Percentiles rank a stretch among this genome's conserved stretches.
Evolutionary conservation across 2,113 vertebrate genomes (phyloP).

Genomic region (Ptilorrhoa leucosticta): DNA sequence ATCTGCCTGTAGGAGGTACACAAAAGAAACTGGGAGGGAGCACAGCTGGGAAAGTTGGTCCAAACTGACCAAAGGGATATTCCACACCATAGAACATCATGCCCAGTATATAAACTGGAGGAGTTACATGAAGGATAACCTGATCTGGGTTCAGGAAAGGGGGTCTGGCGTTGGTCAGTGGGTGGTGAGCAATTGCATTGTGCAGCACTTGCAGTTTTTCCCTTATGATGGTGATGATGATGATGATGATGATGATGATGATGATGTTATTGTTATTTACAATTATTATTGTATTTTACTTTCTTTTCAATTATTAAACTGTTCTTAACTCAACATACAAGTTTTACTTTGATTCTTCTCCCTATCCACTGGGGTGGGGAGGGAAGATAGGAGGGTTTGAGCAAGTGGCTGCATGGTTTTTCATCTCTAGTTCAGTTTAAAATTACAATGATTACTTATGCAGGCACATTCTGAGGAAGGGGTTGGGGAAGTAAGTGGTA

Average conservation of each 20-base stretch:
- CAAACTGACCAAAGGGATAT: not conserved
- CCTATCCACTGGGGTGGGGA: not conserved
- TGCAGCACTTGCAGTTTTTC: not conserved
- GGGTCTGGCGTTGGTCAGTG: not conserved
- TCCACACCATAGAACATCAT: not conserved
- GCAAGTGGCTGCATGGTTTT: not conserved
- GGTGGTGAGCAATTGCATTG: not conserved
- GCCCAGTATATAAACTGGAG: too few relatives aligned
- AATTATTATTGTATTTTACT: not conserved
- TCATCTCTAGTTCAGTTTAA: not conserved
- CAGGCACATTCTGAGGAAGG: not conserved
- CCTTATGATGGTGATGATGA: not conserved
- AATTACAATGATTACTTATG: not conserved
- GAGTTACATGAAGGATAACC: not conserved
- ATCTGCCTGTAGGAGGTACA: not conserved
- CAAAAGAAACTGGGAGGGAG: not conserved
- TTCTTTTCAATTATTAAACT: not conserved
- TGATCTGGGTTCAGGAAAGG: not conserved
- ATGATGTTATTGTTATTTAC: too few relatives aligned
- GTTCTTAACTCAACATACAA: not conserved
- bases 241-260: not conserved
- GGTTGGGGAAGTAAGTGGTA: fast-evolving
- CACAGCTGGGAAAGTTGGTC: not conserved
- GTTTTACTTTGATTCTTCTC: not conserved
- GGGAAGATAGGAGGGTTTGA: not conserved